A percentile compares a stretch with the other conserved stretches of the same genome.
phyloP scores from a whole-genome alignment of 2,797 vertebrate species.

The Botia kubotai region DNA sequence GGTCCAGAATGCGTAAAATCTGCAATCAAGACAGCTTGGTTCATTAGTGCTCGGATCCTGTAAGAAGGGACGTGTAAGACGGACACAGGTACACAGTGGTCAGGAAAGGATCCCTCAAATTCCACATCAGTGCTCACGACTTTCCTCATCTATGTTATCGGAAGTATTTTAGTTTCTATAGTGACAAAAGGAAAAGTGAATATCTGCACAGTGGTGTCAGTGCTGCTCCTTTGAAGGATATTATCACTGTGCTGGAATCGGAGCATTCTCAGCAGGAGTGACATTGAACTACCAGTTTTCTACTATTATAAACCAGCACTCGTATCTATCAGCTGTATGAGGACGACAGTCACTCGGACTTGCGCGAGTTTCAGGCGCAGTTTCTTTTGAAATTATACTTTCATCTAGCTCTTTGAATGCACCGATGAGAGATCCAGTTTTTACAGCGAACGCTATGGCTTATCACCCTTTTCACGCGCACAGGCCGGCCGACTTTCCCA shows the following conservation, averaged over 20 bases:
- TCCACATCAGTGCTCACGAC: conserved; percentile 70
- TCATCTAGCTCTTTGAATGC: conserved; percentile 76
- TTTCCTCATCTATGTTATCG: conserved; percentile 41
- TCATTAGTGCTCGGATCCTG: conserved; percentile 82
- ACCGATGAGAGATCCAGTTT: conserved; percentile 91
- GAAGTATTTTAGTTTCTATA: conserved; percentile 38
- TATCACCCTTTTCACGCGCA: conserved; percentile 89
- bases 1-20: conserved; percentile 88
- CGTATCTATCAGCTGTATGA: conserved; percentile 22
- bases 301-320: conserved; percentile 12
- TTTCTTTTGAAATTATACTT: conserved; percentile 50
- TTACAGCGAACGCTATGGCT: conserved; percentile 88
- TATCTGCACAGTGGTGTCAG: conserved; percentile 44
- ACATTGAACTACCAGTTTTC: conserved; percentile 63
- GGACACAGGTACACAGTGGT: conserved; percentile 79
- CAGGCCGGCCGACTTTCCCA: conserved; percentile 85
- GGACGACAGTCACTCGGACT: conserved; percentile 18
- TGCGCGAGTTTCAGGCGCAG: conserved; percentile 13
- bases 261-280: conserved; percentile 52
- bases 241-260: conserved; percentile 40
- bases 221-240: conserved; percentile 55
- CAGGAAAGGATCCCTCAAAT: conserved; percentile 63
- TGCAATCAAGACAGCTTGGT: conserved; percentile 85
- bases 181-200: conserved; percentile 26
- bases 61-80: conserved; percentile 64